Conservation (phyloP, 1,140 invertebrate genomes). For the Diabrotica virgifera region DNA sequence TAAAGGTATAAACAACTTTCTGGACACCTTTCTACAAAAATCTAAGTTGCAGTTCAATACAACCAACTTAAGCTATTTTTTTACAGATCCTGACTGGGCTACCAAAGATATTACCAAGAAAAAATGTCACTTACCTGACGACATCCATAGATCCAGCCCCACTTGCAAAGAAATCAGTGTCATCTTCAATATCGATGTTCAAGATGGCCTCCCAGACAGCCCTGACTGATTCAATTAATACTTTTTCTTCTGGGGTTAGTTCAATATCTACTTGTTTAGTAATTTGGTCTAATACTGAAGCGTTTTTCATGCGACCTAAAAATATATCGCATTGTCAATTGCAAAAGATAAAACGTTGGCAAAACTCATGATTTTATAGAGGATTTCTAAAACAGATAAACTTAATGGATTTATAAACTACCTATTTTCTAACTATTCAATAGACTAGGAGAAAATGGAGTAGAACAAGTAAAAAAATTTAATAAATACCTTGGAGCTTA, state of each 20-base stretch:
- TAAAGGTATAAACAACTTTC: no score
- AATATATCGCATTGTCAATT: conserved; percentile 55
- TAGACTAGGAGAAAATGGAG: no score
- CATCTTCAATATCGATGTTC: conserved; percentile 68
- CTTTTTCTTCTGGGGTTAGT: conserved; percentile 75
- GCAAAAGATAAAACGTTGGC: conserved; percentile 43
- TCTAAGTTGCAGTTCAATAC: no score
- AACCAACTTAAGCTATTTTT: no score
- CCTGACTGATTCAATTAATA: conserved; percentile 59
- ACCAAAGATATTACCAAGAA: not conserved
- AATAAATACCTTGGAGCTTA: no score
- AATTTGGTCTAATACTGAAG: conserved; percentile 74
- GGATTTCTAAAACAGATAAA: no score
- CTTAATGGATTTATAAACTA: no score
- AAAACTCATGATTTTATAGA: no score
- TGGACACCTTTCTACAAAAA: no score
- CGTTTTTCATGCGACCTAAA: conserved; percentile 80
- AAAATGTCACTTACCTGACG: conserved; percentile 57
- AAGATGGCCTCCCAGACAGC: conserved; percentile 85
- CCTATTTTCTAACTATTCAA: no score
- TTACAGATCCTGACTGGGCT: no score
- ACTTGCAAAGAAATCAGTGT: conserved; percentile 87
- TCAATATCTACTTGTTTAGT: conserved; percentile 60
- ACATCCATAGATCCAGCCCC: conserved; percentile 97
- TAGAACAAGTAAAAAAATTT: no score